Evolutionary conservation across 2,797 vertebrate genomes (phyloP).

Genomic region (Hyperoplus immaculatus): DNA sequence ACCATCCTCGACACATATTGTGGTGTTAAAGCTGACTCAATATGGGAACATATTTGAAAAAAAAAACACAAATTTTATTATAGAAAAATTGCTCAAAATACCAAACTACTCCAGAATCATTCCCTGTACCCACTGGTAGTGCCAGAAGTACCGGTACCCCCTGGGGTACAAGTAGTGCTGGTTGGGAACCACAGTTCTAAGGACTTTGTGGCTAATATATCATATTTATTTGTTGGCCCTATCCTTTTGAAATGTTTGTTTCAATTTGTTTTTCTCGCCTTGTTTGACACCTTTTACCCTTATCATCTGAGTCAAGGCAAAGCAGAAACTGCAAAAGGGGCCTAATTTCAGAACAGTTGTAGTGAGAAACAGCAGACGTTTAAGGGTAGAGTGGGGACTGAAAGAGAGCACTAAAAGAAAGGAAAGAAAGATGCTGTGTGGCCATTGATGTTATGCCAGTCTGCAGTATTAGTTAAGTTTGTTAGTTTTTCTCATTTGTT

Average conservation of each 20-base stretch:
- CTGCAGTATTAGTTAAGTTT: constrained; percentile 32
- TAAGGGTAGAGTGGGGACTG: constrained; percentile 1
- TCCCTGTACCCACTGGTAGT: neutral
- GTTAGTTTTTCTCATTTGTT: constrained; percentile 64
- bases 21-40: constrained; percentile 1
- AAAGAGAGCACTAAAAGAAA: constrained; percentile 14
- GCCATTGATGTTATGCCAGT: constrained; percentile 12
- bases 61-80: neutral
- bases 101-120: constrained; percentile 11
- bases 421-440: constrained; percentile 7
- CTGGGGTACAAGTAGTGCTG: constrained; percentile 10
- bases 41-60: neutral
- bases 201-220: constrained; percentile 33
- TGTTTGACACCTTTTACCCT: neutral
- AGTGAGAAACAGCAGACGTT: constrained; percentile 7
- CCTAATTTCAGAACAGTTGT: constrained; percentile 12
- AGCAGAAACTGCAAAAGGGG: constrained; percentile 4
- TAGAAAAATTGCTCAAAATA: neutral
- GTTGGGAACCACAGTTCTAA: constrained; percentile 27
- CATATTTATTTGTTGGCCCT: constrained; percentile 25
- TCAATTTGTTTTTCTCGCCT: neutral
- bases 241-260: constrained; percentile 18
- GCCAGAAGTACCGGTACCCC: constrained; percentile 20
- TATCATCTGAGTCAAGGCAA: constrained; percentile 1
- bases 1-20: neutral